Percentiles rank a stretch among this genome's conserved stretches.
Conservation (phyloP, 2,113 vertebrate species). For the Nesogale talazaci region DNA sequence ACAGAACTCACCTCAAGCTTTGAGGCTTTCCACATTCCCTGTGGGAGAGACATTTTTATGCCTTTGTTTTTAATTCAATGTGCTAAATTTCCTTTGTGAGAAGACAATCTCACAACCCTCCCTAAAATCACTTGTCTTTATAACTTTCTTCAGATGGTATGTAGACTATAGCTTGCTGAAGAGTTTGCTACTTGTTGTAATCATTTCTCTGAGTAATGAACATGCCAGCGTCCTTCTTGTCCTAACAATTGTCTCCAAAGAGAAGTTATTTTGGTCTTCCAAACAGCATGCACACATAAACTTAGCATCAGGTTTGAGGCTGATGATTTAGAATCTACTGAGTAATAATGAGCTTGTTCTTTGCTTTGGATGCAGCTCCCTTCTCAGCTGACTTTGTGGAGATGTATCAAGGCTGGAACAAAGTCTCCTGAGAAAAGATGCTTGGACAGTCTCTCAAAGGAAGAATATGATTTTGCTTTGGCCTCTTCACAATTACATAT, state of each 20-base stretch:
- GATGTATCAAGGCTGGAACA: neutral
- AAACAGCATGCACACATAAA: neutral
- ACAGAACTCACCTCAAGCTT: too few relatives aligned
- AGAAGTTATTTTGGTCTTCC: neutral
- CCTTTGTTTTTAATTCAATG: neutral
- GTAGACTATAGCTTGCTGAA: constrained; percentile 11
- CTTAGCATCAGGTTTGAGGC: neutral
- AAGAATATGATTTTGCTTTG: neutral
- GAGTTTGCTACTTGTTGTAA: neutral
- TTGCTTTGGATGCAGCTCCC: neutral
- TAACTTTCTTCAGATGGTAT: neutral
- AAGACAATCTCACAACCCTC: neutral
- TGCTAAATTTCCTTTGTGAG: constrained; percentile 20
- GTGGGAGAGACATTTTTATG: neutral
- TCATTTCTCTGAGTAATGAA: constrained; percentile 48
- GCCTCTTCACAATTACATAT: neutral
- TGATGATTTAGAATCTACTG: too few relatives aligned
- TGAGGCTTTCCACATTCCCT: too few relatives aligned
- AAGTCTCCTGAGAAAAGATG: neutral
- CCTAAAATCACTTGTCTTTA: neutral
- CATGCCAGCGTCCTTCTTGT: too few relatives aligned
- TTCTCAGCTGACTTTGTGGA: neutral
- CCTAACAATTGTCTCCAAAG: too few relatives aligned
- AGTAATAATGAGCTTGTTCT: too few relatives aligned
- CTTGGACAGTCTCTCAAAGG: neutral